Conservation (phyloP, 2,797 vertebrate species). For the Lagodon rhomboides region DNA sequence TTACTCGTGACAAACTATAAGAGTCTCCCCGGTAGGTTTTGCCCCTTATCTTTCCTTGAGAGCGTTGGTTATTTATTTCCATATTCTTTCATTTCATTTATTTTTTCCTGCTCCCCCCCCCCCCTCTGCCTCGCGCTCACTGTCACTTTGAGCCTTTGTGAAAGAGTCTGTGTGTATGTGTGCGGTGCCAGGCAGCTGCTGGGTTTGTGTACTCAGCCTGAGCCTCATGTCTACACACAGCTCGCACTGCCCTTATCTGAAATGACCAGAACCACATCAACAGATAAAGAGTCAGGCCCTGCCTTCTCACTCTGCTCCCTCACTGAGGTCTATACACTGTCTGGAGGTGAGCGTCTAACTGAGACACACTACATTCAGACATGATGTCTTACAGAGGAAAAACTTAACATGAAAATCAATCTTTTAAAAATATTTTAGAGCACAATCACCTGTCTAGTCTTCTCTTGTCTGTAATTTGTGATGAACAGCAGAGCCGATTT, state of each 20-base stretch:
- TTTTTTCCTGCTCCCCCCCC: slow-evolving; percentile 15
- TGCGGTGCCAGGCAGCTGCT: slow-evolving; percentile 67
- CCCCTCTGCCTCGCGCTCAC: slow-evolving; percentile 31
- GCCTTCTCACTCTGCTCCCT: slow-evolving; percentile 45
- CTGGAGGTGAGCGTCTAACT: slow-evolving; percentile 7
- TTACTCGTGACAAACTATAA: slow-evolving; percentile 39
- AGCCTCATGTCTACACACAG: slow-evolving; percentile 78
- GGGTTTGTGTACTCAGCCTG: slow-evolving; percentile 82
- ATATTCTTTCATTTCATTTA: slow-evolving; percentile 63
- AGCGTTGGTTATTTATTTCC: slow-evolving; percentile 58
- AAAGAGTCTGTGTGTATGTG: slow-evolving; percentile 43
- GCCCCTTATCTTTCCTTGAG: slow-evolving; percentile 54
- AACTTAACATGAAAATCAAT: slow-evolving; percentile 7
- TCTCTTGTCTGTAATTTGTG: slow-evolving; percentile 35
- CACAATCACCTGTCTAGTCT: slow-evolving; percentile 4
- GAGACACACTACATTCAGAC: slow-evolving; percentile 9
- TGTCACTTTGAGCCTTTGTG: slow-evolving; percentile 69
- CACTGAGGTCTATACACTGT: slow-evolving; percentile 11
- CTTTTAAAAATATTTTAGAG: slow-evolving; percentile 21
- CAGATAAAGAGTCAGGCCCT: slow-evolving; percentile 75
- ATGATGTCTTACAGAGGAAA: background rate
- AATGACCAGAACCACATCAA: slow-evolving; percentile 79
- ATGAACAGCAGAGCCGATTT: slow-evolving; percentile 38
- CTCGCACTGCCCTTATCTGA: slow-evolving; percentile 80
- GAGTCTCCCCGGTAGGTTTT: slow-evolving; percentile 44